A percentile compares a stretch with the other conserved stretches of the same genome.
Conservation (phyloP, 2,113 vertebrate genomes). For the Xerus inauris region DNA sequence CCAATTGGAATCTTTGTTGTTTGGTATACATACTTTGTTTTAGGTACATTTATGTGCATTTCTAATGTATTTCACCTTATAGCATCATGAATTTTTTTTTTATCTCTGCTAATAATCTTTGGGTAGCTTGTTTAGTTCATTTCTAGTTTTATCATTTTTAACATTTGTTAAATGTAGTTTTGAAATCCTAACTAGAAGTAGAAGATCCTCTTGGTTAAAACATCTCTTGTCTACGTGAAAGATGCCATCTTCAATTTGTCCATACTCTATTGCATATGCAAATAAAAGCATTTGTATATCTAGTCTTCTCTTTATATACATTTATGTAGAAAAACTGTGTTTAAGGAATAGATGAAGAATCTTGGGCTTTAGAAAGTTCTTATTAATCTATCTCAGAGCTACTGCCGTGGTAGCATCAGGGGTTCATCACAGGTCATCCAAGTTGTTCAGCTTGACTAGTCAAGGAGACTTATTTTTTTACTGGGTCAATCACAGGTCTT, state of each 20-base stretch:
- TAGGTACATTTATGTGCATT: neutral
- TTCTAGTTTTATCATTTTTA: constrained; percentile 18
- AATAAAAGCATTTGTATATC: neutral
- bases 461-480: neutral
- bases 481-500: neutral
- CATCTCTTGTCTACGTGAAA: neutral
- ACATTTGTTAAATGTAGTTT: neutral
- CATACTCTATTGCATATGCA: neutral
- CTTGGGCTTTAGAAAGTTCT: neutral
- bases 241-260: neutral
- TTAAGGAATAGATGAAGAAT: neutral
- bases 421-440: constrained; percentile 12
- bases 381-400: neutral
- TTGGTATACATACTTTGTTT: neutral
- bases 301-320: neutral
- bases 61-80: neutral
- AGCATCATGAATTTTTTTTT: neutral
- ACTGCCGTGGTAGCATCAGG: neutral
- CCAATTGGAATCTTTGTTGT: neutral
- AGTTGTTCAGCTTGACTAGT: constrained; percentile 27
- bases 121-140: neutral
- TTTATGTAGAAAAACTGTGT: constrained; percentile 11
- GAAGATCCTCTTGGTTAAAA: constrained; percentile 10
- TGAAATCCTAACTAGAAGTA: neutral
- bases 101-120: neutral